These are phyloP conservation scores for Nipponacmea schrenckii DNA, from an alignment of 2,888 invertebrate genomes.

Conservation along the genomic window DNA sequence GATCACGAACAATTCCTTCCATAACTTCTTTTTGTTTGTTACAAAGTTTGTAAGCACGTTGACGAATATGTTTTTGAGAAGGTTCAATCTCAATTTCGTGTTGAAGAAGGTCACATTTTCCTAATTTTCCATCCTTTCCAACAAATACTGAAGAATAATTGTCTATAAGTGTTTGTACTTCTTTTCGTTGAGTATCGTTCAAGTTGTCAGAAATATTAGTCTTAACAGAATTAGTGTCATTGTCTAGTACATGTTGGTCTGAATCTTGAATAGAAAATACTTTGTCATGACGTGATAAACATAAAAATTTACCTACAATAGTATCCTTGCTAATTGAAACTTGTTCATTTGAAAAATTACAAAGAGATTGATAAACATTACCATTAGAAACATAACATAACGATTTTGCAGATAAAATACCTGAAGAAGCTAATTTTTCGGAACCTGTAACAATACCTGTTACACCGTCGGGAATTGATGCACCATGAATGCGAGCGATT, in stretches of 20 bases:
- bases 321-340: not conserved
- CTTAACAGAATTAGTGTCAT: not conserved
- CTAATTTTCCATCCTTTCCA: not conserved
- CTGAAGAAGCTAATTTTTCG: not conserved
- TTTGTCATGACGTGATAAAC: not conserved
- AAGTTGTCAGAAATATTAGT: not conserved
- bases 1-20: constrained; percentile 1
- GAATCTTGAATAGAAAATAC: not conserved
- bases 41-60: constrained; percentile 9
- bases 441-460: constrained; percentile 3
- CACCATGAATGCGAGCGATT: not conserved
- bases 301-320: not conserved
- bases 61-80: constrained; percentile 1
- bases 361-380: not conserved
- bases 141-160: constrained; percentile 13
- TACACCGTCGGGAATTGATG: constrained; percentile 1
- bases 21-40: constrained; percentile 9
- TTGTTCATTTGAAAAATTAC: not conserved
- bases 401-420: not conserved
- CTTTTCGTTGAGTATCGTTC: not conserved
- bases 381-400: not conserved
- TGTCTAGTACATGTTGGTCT: not conserved
- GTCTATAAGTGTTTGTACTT: not conserved
- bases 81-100: constrained; percentile 2
- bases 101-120: constrained; percentile 1